A percentile compares a stretch with the other conserved stretches of the same genome.
Conservation (phyloP, 2,113 vertebrate genomes). For the Tenebrosternarchus preto region DNA sequence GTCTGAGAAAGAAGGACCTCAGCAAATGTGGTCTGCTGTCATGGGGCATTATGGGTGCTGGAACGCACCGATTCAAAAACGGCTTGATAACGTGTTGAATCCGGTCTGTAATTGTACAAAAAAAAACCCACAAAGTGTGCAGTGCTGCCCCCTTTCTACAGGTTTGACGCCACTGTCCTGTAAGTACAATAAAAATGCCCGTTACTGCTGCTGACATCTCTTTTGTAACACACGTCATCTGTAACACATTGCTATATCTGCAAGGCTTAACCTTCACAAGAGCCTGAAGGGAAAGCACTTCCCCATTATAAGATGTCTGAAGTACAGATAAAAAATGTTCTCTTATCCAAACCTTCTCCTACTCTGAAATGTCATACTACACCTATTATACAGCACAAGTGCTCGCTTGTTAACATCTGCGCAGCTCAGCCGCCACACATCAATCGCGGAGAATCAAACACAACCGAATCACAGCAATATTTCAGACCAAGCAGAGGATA, state of each 20-base stretch:
- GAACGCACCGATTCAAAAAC: too few species aligned
- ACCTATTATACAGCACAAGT: not conserved
- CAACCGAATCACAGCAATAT: slow-evolving; percentile 46
- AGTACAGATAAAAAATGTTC: not conserved
- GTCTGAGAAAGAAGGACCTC: too few species aligned
- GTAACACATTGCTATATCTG: not conserved
- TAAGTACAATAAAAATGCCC: slow-evolving; percentile 5
- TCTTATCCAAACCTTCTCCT: slow-evolving; percentile 41
- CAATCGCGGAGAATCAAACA: slow-evolving; percentile 21
- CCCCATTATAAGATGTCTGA: slow-evolving; percentile 13
- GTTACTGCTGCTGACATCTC: slow-evolving; percentile 29
- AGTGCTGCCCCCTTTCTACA: not conserved
- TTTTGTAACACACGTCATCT: not conserved
- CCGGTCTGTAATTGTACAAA: slow-evolving; percentile 2
- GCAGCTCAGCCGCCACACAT: not conserved
- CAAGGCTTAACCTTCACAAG: not conserved
- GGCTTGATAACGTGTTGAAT: slow-evolving; percentile 29
- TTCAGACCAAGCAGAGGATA: slow-evolving; percentile 15
- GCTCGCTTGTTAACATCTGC: not conserved
- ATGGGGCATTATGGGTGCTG: too few species aligned
- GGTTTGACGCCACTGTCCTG: slow-evolving; percentile 8
- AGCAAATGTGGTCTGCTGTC: too few species aligned
- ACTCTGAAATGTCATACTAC: slow-evolving; percentile 25
- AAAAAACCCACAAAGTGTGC: not conserved
- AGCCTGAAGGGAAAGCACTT: not conserved